Evolutionary conservation across 2,797 vertebrate genomes (phyloP), one percentile per base, ranked within the genome.

Genomic region (Toxotes lorentzi): DNA sequence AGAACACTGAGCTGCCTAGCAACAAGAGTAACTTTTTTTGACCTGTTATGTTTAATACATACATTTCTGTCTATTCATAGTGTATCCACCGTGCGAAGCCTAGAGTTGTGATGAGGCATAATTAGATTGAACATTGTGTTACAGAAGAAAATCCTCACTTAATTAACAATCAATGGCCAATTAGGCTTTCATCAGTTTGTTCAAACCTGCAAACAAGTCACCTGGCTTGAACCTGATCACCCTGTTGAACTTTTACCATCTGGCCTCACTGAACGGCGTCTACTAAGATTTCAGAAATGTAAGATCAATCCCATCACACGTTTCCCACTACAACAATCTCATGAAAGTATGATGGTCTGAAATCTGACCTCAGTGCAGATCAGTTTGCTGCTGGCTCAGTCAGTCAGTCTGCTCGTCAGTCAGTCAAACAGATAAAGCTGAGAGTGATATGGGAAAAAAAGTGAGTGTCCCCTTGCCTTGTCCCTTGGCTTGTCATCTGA

Each of bases 301-400:
- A 12, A 76, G 35, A 63, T 73, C 73, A 47, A 60, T 61, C 34
- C 24, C 24, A 11, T 75, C 56, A 57, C 40, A 16, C 51, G 48
- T 67, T 71, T 83, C 68, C 48, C 77, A 54, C 56, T 35, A 35
- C 68, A 70, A 19, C 76, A 58, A 13, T 54, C 60, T 48, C 57
- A 43, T 78, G 32, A 82, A 74, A 80, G 68, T 77, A 27, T 40
- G 61, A 82, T 45, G 30, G 76, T 79, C 77, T 73, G 53, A 74
- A 82, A 84, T 80, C 65, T 81, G 87, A 90, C 90, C 85, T 88
- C 47, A 38, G 32, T 78, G 54, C 35, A 34, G 40, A 84, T 86
- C 82, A 40, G 50, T 47, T 71, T 19, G 82, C 72, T 7, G 27
- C 69, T n/a, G 48, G 74, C 65, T 64, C 73, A 53, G 35, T 73